Base-by-base conservation (phyloP, 1,140 invertebrate genomes). In the Orussus abietinus region DNA sequence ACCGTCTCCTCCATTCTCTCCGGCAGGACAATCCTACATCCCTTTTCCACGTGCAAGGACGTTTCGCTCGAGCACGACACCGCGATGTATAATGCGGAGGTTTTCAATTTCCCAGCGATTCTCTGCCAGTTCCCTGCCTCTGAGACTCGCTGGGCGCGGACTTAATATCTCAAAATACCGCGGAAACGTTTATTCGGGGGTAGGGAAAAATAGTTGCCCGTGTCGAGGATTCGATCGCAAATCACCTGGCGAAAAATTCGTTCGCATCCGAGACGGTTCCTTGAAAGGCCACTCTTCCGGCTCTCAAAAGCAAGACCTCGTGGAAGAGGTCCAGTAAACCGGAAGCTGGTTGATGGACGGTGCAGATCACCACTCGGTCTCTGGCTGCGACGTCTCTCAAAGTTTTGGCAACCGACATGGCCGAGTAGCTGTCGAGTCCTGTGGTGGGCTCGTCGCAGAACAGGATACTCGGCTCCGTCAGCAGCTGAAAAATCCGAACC, bases 331-430 rank as follows among this genome's bases (percentile, higher is more conserved):
- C 80, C 51, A 90, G 89, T 4, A 92, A 77, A 43, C 86, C 84
- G 4, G 88, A 92, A 5, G 88, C 86, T 0, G 90, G 90, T 57
- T 94, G 90, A 70, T 94, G 90, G 20, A 93, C 85, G 0, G 88
- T 87, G 53, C 87, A 88, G 13, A 93, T 78, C 6, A 92, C 82
- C 21, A 87, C 81, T 73, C 88, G 88, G 26, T 79, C 86, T 32
- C 73, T 76, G 34, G 63, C 60, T 1, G 84, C 81, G 13, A 89
- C 64, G 33, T 76, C 69, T 54, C 79, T 69, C 30, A 93, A 71
- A 1, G 84, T 81, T 40, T 80, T 77, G 4, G 90, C 80, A 1
- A 92, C 83, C 7, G 80, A 74, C 20, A 80, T 80, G 1, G 90
- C 88, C 44, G 80, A 86, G 56, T 79, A 90, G 64, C 86, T 90